Conservation (phyloP, 2,113 vertebrate genomes). For the Felis chaus region DNA sequence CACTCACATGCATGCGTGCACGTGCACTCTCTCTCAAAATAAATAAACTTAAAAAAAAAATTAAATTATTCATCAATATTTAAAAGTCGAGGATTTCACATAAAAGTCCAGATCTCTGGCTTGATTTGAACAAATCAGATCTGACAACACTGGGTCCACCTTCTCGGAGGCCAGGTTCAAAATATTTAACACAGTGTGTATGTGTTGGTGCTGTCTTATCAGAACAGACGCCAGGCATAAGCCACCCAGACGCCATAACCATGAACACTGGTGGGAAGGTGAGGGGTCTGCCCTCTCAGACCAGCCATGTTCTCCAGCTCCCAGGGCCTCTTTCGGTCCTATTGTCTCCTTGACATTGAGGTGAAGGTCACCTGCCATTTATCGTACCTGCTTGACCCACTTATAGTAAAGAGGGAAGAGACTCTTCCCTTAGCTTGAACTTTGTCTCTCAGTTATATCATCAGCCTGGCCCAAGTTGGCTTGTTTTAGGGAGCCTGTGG, state of each 20-base stretch:
- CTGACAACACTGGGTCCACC: not conserved
- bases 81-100: slow-evolving; percentile 4
- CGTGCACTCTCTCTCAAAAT: too few relatives aligned
- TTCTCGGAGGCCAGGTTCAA: not conserved
- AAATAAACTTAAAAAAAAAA: not conserved
- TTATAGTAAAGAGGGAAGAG: not conserved
- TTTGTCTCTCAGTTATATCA: not conserved
- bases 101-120: not conserved
- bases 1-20: too few relatives aligned
- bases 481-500: not conserved
- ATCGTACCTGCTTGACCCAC: not conserved
- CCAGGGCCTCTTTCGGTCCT: not conserved
- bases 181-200: accelerated
- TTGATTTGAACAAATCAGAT: not conserved
- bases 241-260: not conserved
- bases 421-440: not conserved
- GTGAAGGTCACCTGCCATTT: not conserved
- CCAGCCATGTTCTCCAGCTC: not conserved
- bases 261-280: accelerated
- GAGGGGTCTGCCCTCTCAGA: not conserved
- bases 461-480: not conserved
- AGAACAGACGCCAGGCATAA: not conserved
- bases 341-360: not conserved
- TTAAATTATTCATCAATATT: not conserved
- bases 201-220: too few relatives aligned